Conservation (phyloP, 92 coral and sea anemone genomes). For the Isaurus tuberculatus region DNA sequence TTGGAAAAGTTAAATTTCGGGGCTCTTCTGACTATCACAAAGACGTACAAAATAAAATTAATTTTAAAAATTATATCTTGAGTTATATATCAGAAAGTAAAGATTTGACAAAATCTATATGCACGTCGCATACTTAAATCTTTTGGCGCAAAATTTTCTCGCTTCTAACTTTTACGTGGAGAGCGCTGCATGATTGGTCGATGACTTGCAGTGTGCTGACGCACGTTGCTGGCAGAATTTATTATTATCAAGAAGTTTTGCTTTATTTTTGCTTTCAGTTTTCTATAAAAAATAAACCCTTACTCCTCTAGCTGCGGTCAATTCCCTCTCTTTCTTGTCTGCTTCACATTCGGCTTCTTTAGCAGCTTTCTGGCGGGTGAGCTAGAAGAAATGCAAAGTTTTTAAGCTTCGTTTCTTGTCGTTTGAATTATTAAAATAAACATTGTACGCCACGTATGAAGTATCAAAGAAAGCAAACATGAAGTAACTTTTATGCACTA, state of each 20-base stretch:
- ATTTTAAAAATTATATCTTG: too few species aligned
- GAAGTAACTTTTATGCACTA: too few species aligned
- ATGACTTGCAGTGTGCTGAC: background rate
- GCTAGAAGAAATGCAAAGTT: background rate
- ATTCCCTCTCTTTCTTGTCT: constrained; percentile 71
- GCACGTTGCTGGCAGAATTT: background rate
- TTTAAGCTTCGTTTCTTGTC: too few species aligned
- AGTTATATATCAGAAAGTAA: too few species aligned
- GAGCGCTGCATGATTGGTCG: background rate
- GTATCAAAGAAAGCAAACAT: too few species aligned
- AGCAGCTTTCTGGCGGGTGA: constrained; percentile 82
- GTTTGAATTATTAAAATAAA: too few species aligned
- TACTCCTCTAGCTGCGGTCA: constrained; percentile 70
- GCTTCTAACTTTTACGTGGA: background rate
- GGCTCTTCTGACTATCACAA: too few species aligned
- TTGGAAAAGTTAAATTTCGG: too few species aligned
- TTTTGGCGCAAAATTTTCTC: background rate
- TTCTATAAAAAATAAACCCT: constrained; percentile 14
- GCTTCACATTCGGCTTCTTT: constrained; percentile 86
- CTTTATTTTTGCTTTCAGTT: background rate
- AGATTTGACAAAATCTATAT: background rate
- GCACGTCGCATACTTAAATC: background rate
- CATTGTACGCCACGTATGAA: too few species aligned
- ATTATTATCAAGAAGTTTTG: background rate
- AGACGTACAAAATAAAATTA: too few species aligned